Percentiles rank a stretch among this genome's conserved stretches.
phyloP scores from a whole-genome alignment of 1,140 invertebrate species.

The Zaprionus capensis region DNA sequence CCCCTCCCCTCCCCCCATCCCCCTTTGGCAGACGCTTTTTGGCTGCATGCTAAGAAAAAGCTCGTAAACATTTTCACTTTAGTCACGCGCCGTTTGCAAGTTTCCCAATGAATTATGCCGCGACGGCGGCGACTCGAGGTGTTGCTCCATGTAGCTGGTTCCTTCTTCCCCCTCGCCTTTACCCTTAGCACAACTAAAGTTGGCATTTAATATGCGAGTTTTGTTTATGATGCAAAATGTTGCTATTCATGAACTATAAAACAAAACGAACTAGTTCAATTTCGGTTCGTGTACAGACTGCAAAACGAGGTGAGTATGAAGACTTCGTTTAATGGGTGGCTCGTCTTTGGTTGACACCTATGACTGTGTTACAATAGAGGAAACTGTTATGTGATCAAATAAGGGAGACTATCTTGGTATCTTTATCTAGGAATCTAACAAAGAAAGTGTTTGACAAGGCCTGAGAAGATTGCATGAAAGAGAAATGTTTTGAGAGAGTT shows the following conservation, averaged over 20 bases:
- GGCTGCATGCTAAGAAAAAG: conserved; percentile 65
- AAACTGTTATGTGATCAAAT: background rate
- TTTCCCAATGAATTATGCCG: conserved; percentile 71
- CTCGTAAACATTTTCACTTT: conserved; percentile 76
- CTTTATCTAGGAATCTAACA: too few relatives aligned
- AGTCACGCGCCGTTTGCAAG: conserved; percentile 77
- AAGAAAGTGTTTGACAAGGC: too few relatives aligned
- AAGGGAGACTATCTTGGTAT: too few relatives aligned
- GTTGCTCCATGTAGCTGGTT: conserved; percentile 47
- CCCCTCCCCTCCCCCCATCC: background rate
- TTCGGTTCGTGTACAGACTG: background rate
- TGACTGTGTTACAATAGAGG: background rate
- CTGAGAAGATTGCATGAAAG: too few relatives aligned
- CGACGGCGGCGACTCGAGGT: conserved; percentile 40
- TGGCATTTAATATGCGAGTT: conserved; percentile 56
- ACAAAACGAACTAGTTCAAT: conserved; percentile 35
- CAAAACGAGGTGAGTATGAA: background rate
- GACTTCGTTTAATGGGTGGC: conserved; percentile 15
- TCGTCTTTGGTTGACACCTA: background rate
- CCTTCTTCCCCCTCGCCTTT: background rate
- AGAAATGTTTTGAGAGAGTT: too few relatives aligned
- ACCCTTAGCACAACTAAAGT: conserved; percentile 2
- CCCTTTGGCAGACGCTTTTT: conserved; percentile 64
- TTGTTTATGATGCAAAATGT: conserved; percentile 68
- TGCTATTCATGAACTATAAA: conserved; percentile 53